These are phyloP conservation scores for Taurulus bubalis DNA, from an alignment of 2,113 vertebrate species.

Conservation along the genomic window DNA sequence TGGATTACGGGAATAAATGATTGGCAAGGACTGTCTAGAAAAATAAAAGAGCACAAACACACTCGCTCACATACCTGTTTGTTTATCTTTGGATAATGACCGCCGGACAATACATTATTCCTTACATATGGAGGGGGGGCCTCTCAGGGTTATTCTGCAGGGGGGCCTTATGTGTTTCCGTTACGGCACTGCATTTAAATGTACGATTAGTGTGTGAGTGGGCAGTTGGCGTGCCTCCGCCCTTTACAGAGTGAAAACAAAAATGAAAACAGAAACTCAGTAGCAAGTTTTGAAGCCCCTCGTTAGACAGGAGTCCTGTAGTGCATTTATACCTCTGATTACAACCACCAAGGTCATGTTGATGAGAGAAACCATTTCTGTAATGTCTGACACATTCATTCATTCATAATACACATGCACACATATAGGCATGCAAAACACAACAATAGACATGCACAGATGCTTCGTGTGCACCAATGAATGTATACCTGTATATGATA, in stretches of 20 bases:
- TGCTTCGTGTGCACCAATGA: background rate
- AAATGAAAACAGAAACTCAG: slow-evolving; percentile 18
- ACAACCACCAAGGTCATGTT: slow-evolving; percentile 18
- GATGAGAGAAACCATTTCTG: slow-evolving; percentile 29
- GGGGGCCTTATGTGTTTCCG: too few relatives aligned
- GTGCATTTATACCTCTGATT: slow-evolving; percentile 51
- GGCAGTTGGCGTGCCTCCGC: slow-evolving; percentile 1
- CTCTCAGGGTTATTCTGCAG: too few relatives aligned
- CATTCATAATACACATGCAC: slow-evolving; percentile 6
- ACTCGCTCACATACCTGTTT: too few relatives aligned
- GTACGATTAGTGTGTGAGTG: slow-evolving; percentile 21
- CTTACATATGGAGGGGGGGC: too few relatives aligned
- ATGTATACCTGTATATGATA: background rate
- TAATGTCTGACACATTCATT: slow-evolving; percentile 28
- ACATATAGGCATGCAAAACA: background rate
- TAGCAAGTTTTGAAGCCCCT: background rate
- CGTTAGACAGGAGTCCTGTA: slow-evolving; percentile 18
- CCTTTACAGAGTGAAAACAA: background rate
- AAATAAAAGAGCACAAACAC: too few relatives aligned
- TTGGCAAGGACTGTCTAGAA: too few relatives aligned
- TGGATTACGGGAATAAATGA: too few relatives aligned
- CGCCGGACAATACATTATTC: too few relatives aligned
- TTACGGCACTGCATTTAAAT: slow-evolving; percentile 8
- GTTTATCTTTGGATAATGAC: too few relatives aligned
- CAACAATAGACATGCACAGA: background rate